phyloP scores from a whole-genome alignment of 2,888 invertebrate species.

The Craniophora ligustri region DNA sequence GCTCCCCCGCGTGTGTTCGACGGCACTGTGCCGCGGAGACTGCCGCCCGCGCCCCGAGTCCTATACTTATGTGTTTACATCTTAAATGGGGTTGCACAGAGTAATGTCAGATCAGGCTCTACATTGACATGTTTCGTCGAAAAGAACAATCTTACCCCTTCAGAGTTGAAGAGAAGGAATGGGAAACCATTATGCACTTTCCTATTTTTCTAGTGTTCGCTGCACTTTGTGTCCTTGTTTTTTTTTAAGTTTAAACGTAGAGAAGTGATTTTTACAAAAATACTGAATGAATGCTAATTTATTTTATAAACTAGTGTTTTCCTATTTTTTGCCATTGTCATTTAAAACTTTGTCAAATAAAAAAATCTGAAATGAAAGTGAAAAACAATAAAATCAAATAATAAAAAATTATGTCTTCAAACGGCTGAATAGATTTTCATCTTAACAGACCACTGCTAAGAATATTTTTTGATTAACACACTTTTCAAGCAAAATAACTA shows the following conservation, averaged over 20 bases:
- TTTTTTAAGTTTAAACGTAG: neutral
- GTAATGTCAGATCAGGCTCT: constrained; percentile 52
- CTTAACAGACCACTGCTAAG: too few species aligned
- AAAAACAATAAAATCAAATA: too few species aligned
- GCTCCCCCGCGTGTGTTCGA: constrained; percentile 65
- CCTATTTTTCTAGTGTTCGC: constrained; percentile 17
- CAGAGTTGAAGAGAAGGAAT: constrained; percentile 43
- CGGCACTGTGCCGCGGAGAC: constrained; percentile 80
- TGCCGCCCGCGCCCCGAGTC: constrained; percentile 67
- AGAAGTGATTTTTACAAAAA: neutral
- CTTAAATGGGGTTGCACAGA: constrained; percentile 82
- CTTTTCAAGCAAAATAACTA: too few species aligned
- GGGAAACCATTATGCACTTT: constrained; percentile 26
- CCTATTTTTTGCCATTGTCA: too few species aligned
- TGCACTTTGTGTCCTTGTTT: constrained; percentile 6
- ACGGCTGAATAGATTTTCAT: too few species aligned
- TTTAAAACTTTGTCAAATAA: too few species aligned
- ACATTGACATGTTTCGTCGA: constrained; percentile 27
- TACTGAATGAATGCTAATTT: too few species aligned
- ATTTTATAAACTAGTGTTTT: too few species aligned
- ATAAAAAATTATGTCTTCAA: too few species aligned
- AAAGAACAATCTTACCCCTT: constrained; percentile 45
- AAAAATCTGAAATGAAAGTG: too few species aligned
- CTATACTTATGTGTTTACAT: constrained; percentile 86
- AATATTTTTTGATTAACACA: too few species aligned